Conservation (phyloP, 2,888 invertebrate species). For the Bombylius discolor region DNA sequence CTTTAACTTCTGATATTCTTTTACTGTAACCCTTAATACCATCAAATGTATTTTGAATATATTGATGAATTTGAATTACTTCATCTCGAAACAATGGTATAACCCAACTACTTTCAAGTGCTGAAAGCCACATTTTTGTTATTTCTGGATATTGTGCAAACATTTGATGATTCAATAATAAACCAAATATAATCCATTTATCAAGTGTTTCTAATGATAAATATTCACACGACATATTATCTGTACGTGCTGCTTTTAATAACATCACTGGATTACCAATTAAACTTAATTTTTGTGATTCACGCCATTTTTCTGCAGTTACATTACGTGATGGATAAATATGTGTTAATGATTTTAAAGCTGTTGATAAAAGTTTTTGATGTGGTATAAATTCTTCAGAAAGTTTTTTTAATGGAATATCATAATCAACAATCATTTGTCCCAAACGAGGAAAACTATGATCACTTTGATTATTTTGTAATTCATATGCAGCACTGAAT, state of each 20-base stretch:
- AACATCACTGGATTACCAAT: constrained; percentile 91
- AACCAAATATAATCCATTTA: constrained; percentile 92
- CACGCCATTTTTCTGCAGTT: constrained; percentile 87
- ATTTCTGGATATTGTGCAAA: constrained; percentile 68
- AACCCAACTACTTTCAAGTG: constrained; percentile 89
- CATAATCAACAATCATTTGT: constrained; percentile 96
- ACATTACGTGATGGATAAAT: constrained; percentile 84
- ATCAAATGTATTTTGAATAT: constrained; percentile 87
- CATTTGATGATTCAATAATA: constrained; percentile 79
- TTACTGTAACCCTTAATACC: constrained; percentile 89
- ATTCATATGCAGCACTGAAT: constrained; percentile 95
- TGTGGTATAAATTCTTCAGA: constrained; percentile 96
- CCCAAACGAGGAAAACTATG: constrained; percentile 89
- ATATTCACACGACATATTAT: constrained; percentile 96
- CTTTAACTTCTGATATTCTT: constrained; percentile 88
- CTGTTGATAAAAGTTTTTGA: constrained; percentile 70
- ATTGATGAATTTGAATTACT: constrained; percentile 88
- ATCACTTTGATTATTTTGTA: constrained; percentile 82
- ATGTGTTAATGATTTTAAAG: constrained; percentile 73
- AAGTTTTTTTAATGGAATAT: constrained; percentile 85
- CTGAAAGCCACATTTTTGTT: constrained; percentile 81
- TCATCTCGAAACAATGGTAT: constrained; percentile 92
- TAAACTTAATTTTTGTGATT: constrained; percentile 83
- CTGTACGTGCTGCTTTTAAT: constrained; percentile 85
- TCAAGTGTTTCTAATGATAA: constrained; percentile 91